phyloP scores from a whole-genome alignment of 2,113 vertebrate species.

The Mola mola region DNA sequence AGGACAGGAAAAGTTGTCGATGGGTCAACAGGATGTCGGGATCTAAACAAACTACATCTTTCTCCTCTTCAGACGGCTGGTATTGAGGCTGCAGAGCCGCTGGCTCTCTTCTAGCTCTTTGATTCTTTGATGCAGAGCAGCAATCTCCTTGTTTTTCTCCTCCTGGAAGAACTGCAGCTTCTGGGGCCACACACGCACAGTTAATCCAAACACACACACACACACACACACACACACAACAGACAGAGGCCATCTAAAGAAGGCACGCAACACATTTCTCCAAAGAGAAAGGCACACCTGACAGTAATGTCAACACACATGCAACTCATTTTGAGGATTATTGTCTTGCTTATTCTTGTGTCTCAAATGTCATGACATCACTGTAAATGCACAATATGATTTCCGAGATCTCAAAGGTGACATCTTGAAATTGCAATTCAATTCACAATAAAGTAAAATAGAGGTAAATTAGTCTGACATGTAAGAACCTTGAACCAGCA shows the following conservation, averaged over 20 bases:
- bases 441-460: too few relatives aligned
- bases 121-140: conserved; percentile 65
- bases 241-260: not conserved
- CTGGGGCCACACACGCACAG: conserved; percentile 42
- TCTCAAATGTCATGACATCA: too few relatives aligned
- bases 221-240: not conserved
- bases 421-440: too few relatives aligned
- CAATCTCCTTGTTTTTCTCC: conserved; percentile 71
- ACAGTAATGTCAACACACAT: too few relatives aligned
- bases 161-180: conserved; percentile 73
- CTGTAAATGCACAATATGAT: too few relatives aligned
- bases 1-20: too few relatives aligned
- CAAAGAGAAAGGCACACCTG: not conserved
- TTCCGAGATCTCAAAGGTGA: too few relatives aligned
- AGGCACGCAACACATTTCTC: too few relatives aligned
- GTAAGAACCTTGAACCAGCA: too few relatives aligned
- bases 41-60: conserved; percentile 27
- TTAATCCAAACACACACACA: conserved; percentile 9
- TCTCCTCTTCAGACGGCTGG: conserved; percentile 50
- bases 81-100: not conserved
- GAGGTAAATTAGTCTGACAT: too few relatives aligned
- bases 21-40: conserved; percentile 3
- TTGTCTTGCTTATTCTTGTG: too few relatives aligned
- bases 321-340: too few relatives aligned
- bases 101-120: conserved; percentile 68